A percentile compares a stretch with the other conserved stretches of the same genome.
Evolutionary conservation across 2,888 invertebrate species (phyloP).

Genomic region (Atethmia centrago): DNA sequence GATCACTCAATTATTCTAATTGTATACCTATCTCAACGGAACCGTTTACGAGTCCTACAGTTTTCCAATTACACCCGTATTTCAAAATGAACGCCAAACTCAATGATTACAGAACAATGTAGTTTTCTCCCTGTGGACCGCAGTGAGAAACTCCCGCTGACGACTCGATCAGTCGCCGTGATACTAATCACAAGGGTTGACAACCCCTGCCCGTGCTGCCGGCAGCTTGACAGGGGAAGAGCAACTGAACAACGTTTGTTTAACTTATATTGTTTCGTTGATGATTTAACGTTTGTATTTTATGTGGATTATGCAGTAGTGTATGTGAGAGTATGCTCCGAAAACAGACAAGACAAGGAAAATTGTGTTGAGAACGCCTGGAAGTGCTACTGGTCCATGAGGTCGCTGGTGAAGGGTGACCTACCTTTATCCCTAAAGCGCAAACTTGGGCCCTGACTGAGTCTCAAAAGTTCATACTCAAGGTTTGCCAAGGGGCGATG

Average conservation of each 20-base stretch:
- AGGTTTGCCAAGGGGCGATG: background rate
- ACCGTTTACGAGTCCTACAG: background rate
- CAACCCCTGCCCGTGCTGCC: background rate
- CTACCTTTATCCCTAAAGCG: too few species aligned
- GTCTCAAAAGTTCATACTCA: too few species aligned
- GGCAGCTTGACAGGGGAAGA: background rate
- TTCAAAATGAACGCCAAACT: background rate
- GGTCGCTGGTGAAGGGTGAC: too few species aligned
- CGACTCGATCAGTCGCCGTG: background rate
- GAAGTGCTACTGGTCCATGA: too few species aligned
- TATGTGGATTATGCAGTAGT: background rate
- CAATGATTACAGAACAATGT: conserved; percentile 6
- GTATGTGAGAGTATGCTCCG: too few species aligned
- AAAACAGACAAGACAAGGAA: too few species aligned
- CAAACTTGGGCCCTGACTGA: too few species aligned
- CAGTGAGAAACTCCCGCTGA: conserved; percentile 6
- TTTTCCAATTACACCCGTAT: background rate
- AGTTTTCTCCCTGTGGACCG: background rate
- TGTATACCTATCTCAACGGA: background rate
- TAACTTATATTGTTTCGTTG: background rate
- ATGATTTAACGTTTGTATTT: background rate
- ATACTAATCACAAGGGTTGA: conserved; percentile 1
- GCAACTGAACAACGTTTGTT: conserved; percentile 2
- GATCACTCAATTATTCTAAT: background rate
- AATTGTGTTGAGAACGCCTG: too few species aligned